Evolutionary conservation across 2,797 vertebrate genomes (phyloP).

Genomic region (Taenioides sp.): DNA sequence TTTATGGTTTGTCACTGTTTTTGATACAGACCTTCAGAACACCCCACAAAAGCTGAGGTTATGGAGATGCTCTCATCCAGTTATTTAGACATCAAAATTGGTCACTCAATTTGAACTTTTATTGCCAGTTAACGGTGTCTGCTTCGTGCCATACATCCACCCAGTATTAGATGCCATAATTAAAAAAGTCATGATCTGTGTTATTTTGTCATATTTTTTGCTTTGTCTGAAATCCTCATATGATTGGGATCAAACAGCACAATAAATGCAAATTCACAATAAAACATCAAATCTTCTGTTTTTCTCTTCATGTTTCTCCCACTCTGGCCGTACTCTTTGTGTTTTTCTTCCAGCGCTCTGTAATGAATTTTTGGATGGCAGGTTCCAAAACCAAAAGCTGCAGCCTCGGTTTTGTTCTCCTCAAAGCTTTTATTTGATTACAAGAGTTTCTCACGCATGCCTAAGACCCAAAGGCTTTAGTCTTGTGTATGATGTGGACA

Average conservation of each 20-base stretch:
- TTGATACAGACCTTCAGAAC: neutral
- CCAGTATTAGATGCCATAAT: neutral
- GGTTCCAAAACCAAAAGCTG: constrained; percentile 56
- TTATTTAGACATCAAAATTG: neutral
- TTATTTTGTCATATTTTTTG: neutral
- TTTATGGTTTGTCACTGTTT: neutral
- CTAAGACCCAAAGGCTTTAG: constrained; percentile 41
- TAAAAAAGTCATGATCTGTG: neutral
- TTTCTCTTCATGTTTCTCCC: constrained; percentile 19
- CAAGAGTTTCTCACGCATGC: constrained; percentile 67
- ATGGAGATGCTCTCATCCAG: neutral
- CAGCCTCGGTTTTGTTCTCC: constrained; percentile 65
- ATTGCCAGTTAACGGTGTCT: no score
- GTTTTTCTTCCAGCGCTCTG: constrained; percentile 53
- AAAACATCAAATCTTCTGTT: constrained; percentile 45
- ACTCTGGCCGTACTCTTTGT: constrained; percentile 35
- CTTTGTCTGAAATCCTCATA: constrained; percentile 42
- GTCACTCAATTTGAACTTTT: no score
- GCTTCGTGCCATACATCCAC: neutral
- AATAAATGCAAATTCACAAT: constrained; percentile 49
- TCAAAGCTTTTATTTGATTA: constrained; percentile 63
- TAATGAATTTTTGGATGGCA: constrained; percentile 73
- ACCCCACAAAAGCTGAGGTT: neutral
- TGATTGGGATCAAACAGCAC: constrained; percentile 48
- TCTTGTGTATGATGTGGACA: constrained; percentile 40